phyloP scores from a whole-genome alignment of 2,113 vertebrate genomes.

The Cynoglossus semilaevis region DNA sequence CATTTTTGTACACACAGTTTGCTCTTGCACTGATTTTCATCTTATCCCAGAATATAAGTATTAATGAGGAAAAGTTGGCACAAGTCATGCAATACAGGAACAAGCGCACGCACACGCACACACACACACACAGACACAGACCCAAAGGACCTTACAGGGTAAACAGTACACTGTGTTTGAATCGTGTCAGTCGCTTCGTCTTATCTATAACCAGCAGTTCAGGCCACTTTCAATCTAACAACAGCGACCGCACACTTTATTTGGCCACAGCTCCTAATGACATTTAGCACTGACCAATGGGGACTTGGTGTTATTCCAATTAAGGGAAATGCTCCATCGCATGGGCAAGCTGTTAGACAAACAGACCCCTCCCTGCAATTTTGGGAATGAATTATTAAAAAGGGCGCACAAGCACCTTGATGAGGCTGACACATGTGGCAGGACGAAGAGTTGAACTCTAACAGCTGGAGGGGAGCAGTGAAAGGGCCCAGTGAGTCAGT shows the following conservation, averaged over 20 bases:
- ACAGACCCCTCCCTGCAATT: slow-evolving; percentile 61
- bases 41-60: no score
- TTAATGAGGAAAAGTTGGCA: no score
- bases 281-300: slow-evolving; percentile 60
- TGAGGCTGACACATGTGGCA: slow-evolving; percentile 56
- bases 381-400: slow-evolving; percentile 70
- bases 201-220: no score
- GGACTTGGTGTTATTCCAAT: slow-evolving; percentile 63
- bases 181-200: no score
- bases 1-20: no score
- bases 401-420: slow-evolving; percentile 68
- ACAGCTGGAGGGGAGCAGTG: slow-evolving; percentile 38
- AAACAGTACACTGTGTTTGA: no score
- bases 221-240: no score
- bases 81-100: no score
- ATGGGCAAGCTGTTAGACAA: slow-evolving; percentile 56
- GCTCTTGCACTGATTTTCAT: no score
- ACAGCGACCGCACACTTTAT: slow-evolving; percentile 52
- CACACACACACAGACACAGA: no score
- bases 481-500: slow-evolving; percentile 24
- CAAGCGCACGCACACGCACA: no score
- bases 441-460: slow-evolving; percentile 54
- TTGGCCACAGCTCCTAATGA: slow-evolving; percentile 54
- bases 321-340: slow-evolving; percentile 52
- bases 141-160: no score